Base-by-base conservation (phyloP, 2,888 invertebrate genomes). In the Balanococcus diminutus region DNA sequence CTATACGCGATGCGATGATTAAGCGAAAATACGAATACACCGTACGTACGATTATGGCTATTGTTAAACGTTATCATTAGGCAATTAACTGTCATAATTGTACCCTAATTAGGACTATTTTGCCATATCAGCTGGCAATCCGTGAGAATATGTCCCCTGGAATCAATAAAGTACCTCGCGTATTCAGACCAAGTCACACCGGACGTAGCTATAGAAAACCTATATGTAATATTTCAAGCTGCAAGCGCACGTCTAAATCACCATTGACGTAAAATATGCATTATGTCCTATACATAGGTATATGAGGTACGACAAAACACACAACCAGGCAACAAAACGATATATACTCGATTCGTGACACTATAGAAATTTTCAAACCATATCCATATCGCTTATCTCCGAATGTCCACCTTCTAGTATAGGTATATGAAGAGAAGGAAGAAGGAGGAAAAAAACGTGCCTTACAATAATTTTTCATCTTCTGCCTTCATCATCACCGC, bases 21-120 rank as follows among this genome's bases (percentile, higher is more conserved):
- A 31, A 46, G 82, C 82, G 42, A 51, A 82, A 82, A 82, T 82
- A 31, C 11, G 56, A 82, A 82, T 82, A 31, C 11, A 28, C 42
- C 31, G 28, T 3, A 82, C 16, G 28, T 39, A 56, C 32, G 82
- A 82, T 82, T 82, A 82, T 82, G 42, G 56, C 56, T 28, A 82
- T 82, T 82, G 82, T 82, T 82, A 82, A 19, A 82, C 51, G 56
- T 51, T 51, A 46, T 82, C 82, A 79, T 79, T 79, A 79, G 82
- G 56, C 56, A 82, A 82, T 82, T 82, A 82, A 51, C 56, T 56
- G 56, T 56, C 42, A 82, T 46, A 81, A 82, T 82, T 56, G 56
- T 31, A 56, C 25, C 56, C n/a, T 82, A 51, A 82, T 82, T 82
- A 82, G 51, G 42, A 28, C 75, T 46, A 51, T 28, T 82, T 82